These are phyloP conservation scores for Antechinus stuartii DNA, from an alignment of 2,113 vertebrate genomes.

Conservation along the genomic window DNA sequence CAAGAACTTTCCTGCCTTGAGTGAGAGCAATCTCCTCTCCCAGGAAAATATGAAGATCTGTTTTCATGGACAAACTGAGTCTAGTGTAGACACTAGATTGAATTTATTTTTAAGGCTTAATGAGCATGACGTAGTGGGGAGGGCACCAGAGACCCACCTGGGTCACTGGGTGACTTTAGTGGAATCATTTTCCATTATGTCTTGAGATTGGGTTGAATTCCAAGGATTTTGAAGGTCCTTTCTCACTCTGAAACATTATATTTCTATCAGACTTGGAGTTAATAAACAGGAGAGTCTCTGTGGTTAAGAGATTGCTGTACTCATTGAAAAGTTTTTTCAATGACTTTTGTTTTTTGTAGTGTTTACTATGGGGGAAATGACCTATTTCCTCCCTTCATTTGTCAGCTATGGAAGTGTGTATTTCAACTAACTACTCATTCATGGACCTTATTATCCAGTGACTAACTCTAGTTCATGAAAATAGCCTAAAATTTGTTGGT, in stretches of 20 bases:
- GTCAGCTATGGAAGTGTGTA: background rate
- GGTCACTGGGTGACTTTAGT: background rate
- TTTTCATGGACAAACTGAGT: conserved; percentile 63
- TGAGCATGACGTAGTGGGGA: background rate
- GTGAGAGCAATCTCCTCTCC: conserved; percentile 69
- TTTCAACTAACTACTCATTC: background rate
- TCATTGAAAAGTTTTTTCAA: background rate
- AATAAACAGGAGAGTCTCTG: background rate
- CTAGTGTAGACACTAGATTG: conserved; percentile 75
- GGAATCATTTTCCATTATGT: background rate
- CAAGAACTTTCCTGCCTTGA: conserved; percentile 52
- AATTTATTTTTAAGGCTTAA: background rate
- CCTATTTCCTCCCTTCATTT: background rate
- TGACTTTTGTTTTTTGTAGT: background rate
- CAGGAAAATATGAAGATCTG: conserved; percentile 72
- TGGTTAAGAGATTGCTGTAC: background rate
- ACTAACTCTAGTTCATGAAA: conserved; percentile 42
- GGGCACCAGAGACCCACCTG: background rate
- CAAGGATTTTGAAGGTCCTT: background rate
- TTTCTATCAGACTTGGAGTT: background rate
- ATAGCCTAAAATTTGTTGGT: conserved; percentile 27
- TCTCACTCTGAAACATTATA: background rate
- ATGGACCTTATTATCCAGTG: background rate
- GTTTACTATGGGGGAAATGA: background rate
- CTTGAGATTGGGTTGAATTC: background rate